phyloP scores from a whole-genome alignment of 2,797 vertebrate species.

The Sylvia borin region DNA sequence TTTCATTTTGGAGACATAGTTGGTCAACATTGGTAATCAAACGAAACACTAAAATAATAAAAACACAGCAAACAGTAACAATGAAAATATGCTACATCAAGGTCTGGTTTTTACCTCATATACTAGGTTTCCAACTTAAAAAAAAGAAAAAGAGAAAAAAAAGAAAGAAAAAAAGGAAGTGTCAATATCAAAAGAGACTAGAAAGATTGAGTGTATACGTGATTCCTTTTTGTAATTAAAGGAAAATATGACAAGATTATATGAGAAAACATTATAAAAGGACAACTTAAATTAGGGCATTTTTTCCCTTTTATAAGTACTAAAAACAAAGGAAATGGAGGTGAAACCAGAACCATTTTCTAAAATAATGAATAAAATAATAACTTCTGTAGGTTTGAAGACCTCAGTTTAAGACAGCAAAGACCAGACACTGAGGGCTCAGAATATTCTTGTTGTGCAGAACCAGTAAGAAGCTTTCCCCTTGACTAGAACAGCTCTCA shows the following conservation, averaged over 20 bases:
- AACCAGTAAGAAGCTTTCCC: background rate
- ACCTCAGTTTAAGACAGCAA: background rate
- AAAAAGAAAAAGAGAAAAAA: background rate
- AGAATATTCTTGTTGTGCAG: background rate
- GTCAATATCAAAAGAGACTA: background rate
- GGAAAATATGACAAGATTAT: background rate
- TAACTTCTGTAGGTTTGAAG: background rate
- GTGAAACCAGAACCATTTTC: background rate
- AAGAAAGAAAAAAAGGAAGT: background rate
- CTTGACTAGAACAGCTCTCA: background rate
- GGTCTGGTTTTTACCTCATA: background rate
- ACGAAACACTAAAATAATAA: background rate
- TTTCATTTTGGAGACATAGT: background rate
- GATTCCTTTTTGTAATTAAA: background rate
- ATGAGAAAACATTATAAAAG: background rate
- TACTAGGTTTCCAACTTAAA: background rate
- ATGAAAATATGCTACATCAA: background rate
- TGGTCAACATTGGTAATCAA: background rate
- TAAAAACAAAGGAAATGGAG: background rate
- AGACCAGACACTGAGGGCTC: background rate
- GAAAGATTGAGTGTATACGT: background rate
- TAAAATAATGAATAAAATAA: background rate
- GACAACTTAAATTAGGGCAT: background rate
- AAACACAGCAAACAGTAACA: background rate
- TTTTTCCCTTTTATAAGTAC: background rate